phyloP scores from a whole-genome alignment of 2,113 vertebrate genomes.

The Sebastes fasciatus region DNA sequence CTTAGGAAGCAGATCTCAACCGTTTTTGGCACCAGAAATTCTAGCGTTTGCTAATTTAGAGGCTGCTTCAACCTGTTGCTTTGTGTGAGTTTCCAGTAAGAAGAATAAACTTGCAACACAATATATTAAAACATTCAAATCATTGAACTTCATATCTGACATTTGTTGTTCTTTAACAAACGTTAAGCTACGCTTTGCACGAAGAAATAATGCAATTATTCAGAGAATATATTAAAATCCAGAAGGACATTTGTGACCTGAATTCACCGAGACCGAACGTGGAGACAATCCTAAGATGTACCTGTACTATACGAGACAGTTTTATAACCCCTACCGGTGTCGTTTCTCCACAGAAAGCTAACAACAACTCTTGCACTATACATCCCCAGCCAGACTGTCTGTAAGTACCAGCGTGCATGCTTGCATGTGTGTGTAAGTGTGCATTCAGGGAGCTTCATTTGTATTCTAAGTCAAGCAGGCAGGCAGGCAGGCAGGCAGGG shows the following conservation, averaged over 20 bases:
- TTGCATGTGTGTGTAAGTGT: slow-evolving; percentile 72
- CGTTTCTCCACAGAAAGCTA: slow-evolving; percentile 33
- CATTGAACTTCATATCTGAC: neutral
- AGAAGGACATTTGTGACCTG: neutral
- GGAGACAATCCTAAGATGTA: neutral
- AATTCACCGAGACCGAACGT: neutral
- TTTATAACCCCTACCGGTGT: slow-evolving; percentile 21
- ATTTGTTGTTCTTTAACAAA: neutral
- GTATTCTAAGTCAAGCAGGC: slow-evolving; percentile 79
- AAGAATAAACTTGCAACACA: neutral
- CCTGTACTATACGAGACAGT: neutral
- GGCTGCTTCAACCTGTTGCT: slow-evolving; percentile 1
- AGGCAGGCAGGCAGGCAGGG: slow-evolving; percentile 77
- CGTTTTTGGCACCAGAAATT: neutral
- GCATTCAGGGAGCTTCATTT: slow-evolving; percentile 81
- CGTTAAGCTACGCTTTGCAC: no score
- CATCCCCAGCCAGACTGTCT: slow-evolving; percentile 59
- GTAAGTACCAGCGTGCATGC: slow-evolving; percentile 58
- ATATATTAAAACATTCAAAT: neutral
- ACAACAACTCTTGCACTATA: slow-evolving; percentile 42
- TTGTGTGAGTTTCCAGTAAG: neutral
- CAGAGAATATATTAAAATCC: neutral
- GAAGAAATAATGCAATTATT: neutral
- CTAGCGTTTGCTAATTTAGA: neutral
- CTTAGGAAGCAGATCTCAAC: neutral